Percentiles rank a stretch among this genome's conserved stretches.
These are phyloP conservation scores for Platycercus adscitus DNA, from an alignment of 2,113 vertebrate genomes.

Conservation along the genomic window DNA sequence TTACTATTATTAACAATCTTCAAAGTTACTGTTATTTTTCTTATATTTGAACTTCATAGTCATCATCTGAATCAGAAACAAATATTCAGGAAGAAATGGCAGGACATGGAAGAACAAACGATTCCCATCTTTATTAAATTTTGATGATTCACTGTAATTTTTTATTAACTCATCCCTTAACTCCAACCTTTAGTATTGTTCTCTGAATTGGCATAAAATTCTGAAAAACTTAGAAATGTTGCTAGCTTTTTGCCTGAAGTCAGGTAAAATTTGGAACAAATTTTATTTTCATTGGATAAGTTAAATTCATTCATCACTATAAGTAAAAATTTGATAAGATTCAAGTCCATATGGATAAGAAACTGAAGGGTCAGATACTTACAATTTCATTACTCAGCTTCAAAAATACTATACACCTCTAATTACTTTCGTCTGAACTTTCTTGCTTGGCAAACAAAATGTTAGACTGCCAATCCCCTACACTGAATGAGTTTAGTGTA, in stretches of 20 bases:
- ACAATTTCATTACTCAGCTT: background rate
- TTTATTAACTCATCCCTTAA: background rate
- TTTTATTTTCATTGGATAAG: background rate
- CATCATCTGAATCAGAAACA: background rate
- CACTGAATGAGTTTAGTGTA: background rate
- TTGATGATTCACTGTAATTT: background rate
- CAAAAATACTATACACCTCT: background rate
- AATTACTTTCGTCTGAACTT: background rate
- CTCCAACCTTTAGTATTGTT: background rate
- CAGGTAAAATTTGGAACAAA: background rate
- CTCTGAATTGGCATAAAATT: background rate
- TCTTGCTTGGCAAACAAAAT: background rate
- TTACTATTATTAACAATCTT: background rate
- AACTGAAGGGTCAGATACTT: background rate
- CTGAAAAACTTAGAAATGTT: background rate
- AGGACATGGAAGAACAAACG: background rate
- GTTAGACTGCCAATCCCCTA: background rate
- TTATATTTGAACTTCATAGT: background rate
- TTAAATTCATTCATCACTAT: background rate
- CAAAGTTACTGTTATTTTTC: background rate
- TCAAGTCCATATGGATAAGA: background rate
- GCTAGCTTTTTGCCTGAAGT: background rate
- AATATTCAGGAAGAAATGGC: background rate
- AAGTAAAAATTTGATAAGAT: background rate
- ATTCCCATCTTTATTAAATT: background rate